Evolutionary conservation across 2,888 invertebrate species (phyloP).

Genomic region (Fragum whitleyi): DNA sequence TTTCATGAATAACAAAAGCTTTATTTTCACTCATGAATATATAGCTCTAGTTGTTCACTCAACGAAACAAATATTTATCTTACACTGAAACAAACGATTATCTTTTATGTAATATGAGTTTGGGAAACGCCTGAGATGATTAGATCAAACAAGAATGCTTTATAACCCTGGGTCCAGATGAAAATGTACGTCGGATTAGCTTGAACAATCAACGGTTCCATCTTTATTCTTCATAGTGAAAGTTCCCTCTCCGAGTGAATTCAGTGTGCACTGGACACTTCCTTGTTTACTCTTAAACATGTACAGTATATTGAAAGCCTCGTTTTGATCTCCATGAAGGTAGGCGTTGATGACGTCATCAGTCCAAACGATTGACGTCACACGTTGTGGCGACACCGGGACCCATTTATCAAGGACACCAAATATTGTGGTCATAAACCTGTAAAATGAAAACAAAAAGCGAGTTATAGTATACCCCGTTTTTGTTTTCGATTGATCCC

Average conservation of each 20-base stretch:
- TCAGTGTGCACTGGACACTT: slow-evolving; percentile 44
- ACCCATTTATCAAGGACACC: slow-evolving; percentile 79
- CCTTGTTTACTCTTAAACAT: slow-evolving; percentile 42
- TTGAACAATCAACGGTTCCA: not conserved
- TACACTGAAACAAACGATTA: no score
- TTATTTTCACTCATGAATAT: no score
- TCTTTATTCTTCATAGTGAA: slow-evolving; percentile 31
- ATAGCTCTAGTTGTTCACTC: no score
- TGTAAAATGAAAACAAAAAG: slow-evolving; percentile 16
- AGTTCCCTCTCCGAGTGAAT: slow-evolving; percentile 37
- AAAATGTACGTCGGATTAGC: no score
- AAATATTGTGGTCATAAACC: slow-evolving; percentile 63
- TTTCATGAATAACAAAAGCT: no score
- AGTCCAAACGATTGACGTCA: slow-evolving; percentile 60
- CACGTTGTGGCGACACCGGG: slow-evolving; percentile 75
- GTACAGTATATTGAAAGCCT: slow-evolving; percentile 69
- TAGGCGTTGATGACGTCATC: slow-evolving; percentile 62
- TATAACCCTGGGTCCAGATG: no score
- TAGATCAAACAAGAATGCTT: no score
- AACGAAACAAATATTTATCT: no score
- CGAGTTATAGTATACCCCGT: not conserved
- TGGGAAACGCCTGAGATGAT: no score
- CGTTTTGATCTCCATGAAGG: slow-evolving; percentile 67
- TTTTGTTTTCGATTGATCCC: not conserved
- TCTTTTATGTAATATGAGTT: no score